These are phyloP conservation scores for Burhinus oedicnemus DNA, from an alignment of 2,113 vertebrate genomes.

Conservation along the genomic window DNA sequence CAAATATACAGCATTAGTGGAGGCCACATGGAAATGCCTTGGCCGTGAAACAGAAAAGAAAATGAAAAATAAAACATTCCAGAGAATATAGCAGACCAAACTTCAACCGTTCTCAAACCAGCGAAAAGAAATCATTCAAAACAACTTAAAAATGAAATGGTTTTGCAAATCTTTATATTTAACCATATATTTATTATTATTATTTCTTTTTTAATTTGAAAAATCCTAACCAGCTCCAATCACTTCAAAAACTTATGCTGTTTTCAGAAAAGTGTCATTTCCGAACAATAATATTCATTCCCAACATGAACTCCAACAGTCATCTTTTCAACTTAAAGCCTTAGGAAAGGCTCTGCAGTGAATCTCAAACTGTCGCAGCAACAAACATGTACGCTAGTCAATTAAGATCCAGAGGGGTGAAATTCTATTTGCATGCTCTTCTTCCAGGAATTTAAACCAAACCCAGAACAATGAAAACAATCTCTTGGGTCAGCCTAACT, in stretches of 20 bases:
- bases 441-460: not conserved
- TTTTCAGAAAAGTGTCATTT: not conserved
- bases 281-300: not conserved
- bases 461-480: not conserved
- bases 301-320: not conserved
- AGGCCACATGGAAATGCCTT: not conserved
- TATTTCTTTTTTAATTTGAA: not conserved
- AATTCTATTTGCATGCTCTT: not conserved
- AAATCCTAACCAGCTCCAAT: not conserved
- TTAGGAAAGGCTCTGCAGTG: not conserved
- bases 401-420: not conserved
- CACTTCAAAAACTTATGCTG: not conserved
- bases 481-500: not conserved
- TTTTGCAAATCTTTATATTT: not conserved
- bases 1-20: not conserved
- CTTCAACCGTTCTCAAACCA: not conserved
- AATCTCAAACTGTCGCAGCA: not conserved
- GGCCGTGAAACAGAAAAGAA: not conserved
- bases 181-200: not conserved
- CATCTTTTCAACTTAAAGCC: not conserved
- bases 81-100: not conserved
- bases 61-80: not conserved
- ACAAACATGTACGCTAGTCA: rapidly evolving
- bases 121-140: not conserved
- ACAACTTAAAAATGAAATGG: not conserved